These are phyloP conservation scores for Conus ventricosus DNA, from an alignment of 1,140 invertebrate genomes.

Conservation along the genomic window DNA sequence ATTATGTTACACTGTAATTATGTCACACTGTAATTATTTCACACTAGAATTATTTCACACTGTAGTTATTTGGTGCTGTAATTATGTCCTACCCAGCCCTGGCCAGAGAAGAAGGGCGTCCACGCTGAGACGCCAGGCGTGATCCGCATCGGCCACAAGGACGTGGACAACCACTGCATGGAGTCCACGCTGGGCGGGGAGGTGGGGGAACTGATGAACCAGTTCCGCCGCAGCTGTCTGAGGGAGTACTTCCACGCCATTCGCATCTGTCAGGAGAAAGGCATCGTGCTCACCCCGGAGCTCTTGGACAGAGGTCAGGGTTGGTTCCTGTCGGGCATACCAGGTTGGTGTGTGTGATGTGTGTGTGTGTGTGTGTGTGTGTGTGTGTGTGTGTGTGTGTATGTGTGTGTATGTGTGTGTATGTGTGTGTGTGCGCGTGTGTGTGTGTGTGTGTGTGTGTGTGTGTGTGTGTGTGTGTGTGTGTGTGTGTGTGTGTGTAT, in stretches of 20 bases:
- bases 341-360: background rate
- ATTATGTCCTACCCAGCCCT: slow-evolving; percentile 6
- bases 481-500: background rate
- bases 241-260: slow-evolving; percentile 66
- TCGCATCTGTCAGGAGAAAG: slow-evolving; percentile 61
- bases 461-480: background rate
- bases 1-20: too few relatives aligned
- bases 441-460: background rate
- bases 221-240: slow-evolving; percentile 65
- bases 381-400: background rate
- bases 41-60: too few relatives aligned
- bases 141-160: slow-evolving; percentile 67
- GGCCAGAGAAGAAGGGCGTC: slow-evolving; percentile 11
- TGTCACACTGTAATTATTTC: too few relatives aligned
- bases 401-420: background rate
- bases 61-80: too few relatives aligned
- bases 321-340: too few relatives aligned
- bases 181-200: slow-evolving; percentile 66
- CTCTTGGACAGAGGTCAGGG: slow-evolving; percentile 66
- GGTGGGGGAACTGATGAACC: slow-evolving; percentile 58
- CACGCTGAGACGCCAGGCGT: slow-evolving; percentile 50
- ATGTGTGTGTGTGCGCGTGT: background rate
- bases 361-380: background rate
- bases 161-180: slow-evolving; percentile 69
- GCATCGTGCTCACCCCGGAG: slow-evolving; percentile 55